phyloP scores from a whole-genome alignment of 2,797 vertebrate genomes.

The Lophius americanus region DNA sequence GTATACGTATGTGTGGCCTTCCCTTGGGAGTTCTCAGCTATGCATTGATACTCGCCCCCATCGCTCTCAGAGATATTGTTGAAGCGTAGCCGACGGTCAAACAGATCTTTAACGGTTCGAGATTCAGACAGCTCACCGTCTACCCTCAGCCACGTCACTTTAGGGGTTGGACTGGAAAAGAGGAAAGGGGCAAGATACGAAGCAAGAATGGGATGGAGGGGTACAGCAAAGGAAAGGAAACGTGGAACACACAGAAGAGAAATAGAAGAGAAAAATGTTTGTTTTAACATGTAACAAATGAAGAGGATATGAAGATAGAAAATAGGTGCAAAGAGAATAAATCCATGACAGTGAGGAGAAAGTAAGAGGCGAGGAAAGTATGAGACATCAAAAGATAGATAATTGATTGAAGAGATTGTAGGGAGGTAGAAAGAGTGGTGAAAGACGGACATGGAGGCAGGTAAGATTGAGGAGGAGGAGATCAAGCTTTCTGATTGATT shows the following conservation, averaged over 20 bases:
- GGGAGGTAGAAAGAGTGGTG: constrained; percentile 13
- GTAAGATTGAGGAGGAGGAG: constrained; percentile 40
- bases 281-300: background rate
- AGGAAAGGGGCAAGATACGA: background rate
- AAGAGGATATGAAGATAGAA: background rate
- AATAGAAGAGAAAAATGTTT: background rate
- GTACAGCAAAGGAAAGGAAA: background rate
- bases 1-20: constrained; percentile 80
- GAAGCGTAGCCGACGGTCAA: constrained; percentile 85
- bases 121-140: constrained; percentile 80
- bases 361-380: background rate
- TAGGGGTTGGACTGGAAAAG: constrained; percentile 85
- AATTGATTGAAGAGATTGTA: constrained; percentile 16
- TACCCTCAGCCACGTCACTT: constrained; percentile 83
- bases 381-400: constrained; percentile 18
- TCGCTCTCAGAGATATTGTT: constrained; percentile 85
- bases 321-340: background rate
- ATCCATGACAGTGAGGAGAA: background rate
- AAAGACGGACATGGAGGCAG: constrained; percentile 30
- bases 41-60: constrained; percentile 89
- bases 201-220: background rate
- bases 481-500: constrained; percentile 39
- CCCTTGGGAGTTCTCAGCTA: constrained; percentile 86
- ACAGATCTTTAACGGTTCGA: constrained; percentile 78
- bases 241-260: background rate